Evolutionary conservation across 1,140 invertebrate genomes (phyloP), one percentile per base, ranked within the genome.

Genomic region (Steinernema khuongi): DNA sequence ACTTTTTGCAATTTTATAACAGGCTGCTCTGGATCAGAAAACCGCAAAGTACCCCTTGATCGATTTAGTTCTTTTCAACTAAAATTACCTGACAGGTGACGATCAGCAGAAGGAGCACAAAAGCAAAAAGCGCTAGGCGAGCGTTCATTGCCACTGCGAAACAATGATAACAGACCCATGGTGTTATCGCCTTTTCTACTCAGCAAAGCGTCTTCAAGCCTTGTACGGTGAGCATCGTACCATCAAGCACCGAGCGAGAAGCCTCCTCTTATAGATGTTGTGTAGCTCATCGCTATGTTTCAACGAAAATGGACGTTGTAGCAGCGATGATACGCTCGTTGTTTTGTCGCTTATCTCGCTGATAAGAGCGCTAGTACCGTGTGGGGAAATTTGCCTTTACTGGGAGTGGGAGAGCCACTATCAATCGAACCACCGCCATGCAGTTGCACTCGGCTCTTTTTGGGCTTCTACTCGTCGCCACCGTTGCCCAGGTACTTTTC

Each of bases 361-460:
- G n/a, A n/a, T 41, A 11, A 41, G n/a, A 7, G 36, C 36, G 36
- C 36, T 41, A 41, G n/a, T n/a, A n/a, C n/a, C n/a, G n/a, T n/a
- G n/a, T n/a, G n/a, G n/a, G n/a, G n/a, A n/a, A n/a, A n/a, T n/a
- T n/a, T n/a, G n/a, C n/a, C n/a, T n/a, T n/a, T n/a, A n/a, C n/a
- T n/a, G n/a, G n/a, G n/a, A n/a, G n/a, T n/a, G n/a, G n/a, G n/a
- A n/a, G n/a, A n/a, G n/a, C n/a, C n/a, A n/a, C 26, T 60, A 60
- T 60, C 50, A 60, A n/a, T 60, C 50, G 50, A 60, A n/a, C 50
- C 11, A 60, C 22, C 50, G 50, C 50, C 50, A 60, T 60, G 50
- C 50, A 60, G 11, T 22, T 60, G 14, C 50, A 22, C 50, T 60
- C 50, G 50, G 50, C 50, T 14, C 50, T 60, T 60, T 60, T 60